Conservation (phyloP, 2,888 invertebrate species). For the Caenorhabditis virilis region DNA sequence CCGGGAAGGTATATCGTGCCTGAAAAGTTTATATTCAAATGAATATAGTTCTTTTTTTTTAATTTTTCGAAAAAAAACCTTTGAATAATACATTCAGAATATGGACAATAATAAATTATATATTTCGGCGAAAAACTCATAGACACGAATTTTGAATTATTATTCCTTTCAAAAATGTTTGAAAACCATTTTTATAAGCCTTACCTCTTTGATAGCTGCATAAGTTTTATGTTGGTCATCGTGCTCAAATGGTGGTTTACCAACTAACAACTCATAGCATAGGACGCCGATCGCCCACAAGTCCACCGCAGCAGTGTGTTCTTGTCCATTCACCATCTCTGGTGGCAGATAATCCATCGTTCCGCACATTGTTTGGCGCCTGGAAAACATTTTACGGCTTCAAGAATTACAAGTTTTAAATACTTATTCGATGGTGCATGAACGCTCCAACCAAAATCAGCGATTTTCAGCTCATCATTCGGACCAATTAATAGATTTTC, state of each 20-base stretch:
- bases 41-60: too few relatives aligned
- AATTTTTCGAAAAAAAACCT: too few relatives aligned
- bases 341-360: constrained; percentile 69
- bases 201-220: constrained; percentile 19
- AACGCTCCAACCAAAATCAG: constrained; percentile 69
- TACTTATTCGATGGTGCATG: constrained; percentile 68
- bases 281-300: constrained; percentile 94
- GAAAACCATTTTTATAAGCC: not conserved
- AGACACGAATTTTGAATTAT: too few relatives aligned
- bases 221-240: constrained; percentile 67
- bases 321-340: constrained; percentile 88
- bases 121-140: too few relatives aligned
- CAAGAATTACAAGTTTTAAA: not conserved
- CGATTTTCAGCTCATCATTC: constrained; percentile 68
- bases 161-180: not conserved
- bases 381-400: constrained; percentile 13
- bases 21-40: too few relatives aligned
- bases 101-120: too few relatives aligned
- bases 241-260: constrained; percentile 85
- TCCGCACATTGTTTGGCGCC: constrained; percentile 68
- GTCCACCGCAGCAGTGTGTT: constrained; percentile 83
- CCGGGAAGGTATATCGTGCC: constrained; percentile 70
- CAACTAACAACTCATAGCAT: constrained; percentile 90
- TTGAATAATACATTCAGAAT: too few relatives aligned
- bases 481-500: constrained; percentile 67